Percentiles rank a stretch among this genome's conserved stretches.
Conservation (phyloP, 2,888 invertebrate species). For the Polyploca ridens region DNA sequence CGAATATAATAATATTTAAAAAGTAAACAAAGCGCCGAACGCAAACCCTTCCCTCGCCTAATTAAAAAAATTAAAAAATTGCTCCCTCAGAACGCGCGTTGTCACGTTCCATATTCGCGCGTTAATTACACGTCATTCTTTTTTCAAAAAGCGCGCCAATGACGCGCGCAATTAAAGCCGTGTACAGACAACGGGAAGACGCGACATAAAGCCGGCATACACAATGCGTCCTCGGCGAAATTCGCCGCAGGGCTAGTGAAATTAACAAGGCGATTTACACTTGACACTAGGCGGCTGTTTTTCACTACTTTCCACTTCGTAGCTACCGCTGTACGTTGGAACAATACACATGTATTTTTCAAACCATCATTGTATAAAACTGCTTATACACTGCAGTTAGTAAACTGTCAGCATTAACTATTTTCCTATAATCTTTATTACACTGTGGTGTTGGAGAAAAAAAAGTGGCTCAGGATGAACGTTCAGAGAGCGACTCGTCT, state of each 20-base stretch:
- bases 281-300: slow-evolving; percentile 81
- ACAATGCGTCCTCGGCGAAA: slow-evolving; percentile 84
- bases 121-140: slow-evolving; percentile 85
- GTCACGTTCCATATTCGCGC: slow-evolving; percentile 84
- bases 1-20: neutral
- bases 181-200: slow-evolving; percentile 83
- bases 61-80: slow-evolving; percentile 78
- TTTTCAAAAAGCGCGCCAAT: slow-evolving; percentile 84
- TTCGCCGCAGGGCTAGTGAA: slow-evolving; percentile 83
- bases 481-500: slow-evolving; percentile 48
- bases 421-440: slow-evolving; percentile 29
- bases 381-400: slow-evolving; percentile 27
- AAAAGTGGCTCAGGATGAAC: slow-evolving; percentile 52
- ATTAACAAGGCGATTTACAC: slow-evolving; percentile 86
- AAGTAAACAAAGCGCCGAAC: slow-evolving; percentile 47
- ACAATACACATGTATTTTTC: slow-evolving; percentile 53
- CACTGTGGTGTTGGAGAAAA: slow-evolving; percentile 49
- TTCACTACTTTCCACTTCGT: slow-evolving; percentile 71
- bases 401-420: slow-evolving; percentile 31
- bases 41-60: slow-evolving; percentile 71
- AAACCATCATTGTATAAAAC: slow-evolving; percentile 41
- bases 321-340: slow-evolving; percentile 51
- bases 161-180: slow-evolving; percentile 84
- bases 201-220: slow-evolving; percentile 82
- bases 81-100: slow-evolving; percentile 81